phyloP scores from a whole-genome alignment of 2,797 vertebrate species.

The Erpetoichthys calabaricus region DNA sequence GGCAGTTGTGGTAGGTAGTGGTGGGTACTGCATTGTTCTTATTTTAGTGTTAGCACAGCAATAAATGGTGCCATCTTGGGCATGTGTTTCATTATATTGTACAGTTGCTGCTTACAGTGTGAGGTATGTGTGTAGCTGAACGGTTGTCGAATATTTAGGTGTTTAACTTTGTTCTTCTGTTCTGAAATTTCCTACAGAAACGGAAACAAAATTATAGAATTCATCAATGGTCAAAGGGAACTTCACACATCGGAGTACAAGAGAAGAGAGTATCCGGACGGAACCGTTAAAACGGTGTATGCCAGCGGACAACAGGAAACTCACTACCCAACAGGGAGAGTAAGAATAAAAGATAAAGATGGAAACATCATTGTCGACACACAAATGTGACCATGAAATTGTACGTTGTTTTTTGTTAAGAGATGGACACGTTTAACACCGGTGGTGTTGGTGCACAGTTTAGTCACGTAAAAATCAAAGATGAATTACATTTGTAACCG shows the following conservation, averaged over 20 bases:
- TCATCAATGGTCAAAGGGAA: slow-evolving; percentile 86
- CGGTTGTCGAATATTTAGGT: neutral
- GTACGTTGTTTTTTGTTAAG: neutral
- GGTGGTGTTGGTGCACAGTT: no score
- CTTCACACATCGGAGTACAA: slow-evolving; percentile 78
- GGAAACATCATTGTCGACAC: slow-evolving; percentile 75
- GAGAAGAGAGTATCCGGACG: slow-evolving; percentile 83
- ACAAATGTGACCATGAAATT: slow-evolving; percentile 25
- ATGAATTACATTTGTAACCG: no score
- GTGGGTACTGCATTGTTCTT: no score
- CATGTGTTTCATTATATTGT: no score
- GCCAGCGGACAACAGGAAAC: slow-evolving; percentile 80
- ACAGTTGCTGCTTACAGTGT: no score
- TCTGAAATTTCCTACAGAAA: slow-evolving; percentile 43
- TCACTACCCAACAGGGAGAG: slow-evolving; percentile 67
- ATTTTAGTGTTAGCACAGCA: no score
- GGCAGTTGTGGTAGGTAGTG: no score
- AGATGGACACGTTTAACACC: no score
- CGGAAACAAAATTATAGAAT: slow-evolving; percentile 80
- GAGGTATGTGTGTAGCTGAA: no score
- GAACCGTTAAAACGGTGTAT: slow-evolving; percentile 84
- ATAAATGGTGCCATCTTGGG: no score
- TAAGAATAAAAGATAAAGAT: slow-evolving; percentile 79
- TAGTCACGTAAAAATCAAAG: no score
- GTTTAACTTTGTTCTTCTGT: neutral